phyloP scores from a whole-genome alignment of 2,888 invertebrate genomes.

The Unio delphinus region DNA sequence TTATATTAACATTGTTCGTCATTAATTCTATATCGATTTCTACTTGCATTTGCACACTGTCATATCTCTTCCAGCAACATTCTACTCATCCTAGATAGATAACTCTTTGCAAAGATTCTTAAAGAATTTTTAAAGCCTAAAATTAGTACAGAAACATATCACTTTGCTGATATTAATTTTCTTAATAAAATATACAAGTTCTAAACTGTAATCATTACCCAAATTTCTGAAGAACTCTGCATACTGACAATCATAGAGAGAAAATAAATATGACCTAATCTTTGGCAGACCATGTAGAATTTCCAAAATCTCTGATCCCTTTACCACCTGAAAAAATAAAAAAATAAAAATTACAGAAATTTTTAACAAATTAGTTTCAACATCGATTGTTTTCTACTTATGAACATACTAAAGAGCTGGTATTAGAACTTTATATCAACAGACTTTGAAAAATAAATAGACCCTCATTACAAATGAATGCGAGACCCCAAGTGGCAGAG shows the following conservation, averaged over 20 bases:
- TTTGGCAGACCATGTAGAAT: constrained; percentile 82
- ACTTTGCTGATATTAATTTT: neutral
- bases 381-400: neutral
- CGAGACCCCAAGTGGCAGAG: no score
- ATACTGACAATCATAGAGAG: constrained; percentile 93
- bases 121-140: no score
- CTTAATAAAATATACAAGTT: neutral
- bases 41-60: no score
- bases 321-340: constrained; percentile 75
- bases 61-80: no score
- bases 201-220: constrained; percentile 71
- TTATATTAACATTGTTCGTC: no score
- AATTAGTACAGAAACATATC: no score
- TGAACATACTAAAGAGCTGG: neutral
- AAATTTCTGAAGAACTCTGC: constrained; percentile 90
- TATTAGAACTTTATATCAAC: no score
- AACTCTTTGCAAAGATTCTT: no score
- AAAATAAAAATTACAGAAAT: neutral
- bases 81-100: no score
- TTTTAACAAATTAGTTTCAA: neutral
- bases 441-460: no score
- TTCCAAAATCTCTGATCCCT: constrained; percentile 86
- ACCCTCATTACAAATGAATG: no score
- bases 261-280: constrained; percentile 81
- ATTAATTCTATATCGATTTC: no score